Conservation (phyloP, 2,888 invertebrate genomes). For the Endomychus coccineus region DNA sequence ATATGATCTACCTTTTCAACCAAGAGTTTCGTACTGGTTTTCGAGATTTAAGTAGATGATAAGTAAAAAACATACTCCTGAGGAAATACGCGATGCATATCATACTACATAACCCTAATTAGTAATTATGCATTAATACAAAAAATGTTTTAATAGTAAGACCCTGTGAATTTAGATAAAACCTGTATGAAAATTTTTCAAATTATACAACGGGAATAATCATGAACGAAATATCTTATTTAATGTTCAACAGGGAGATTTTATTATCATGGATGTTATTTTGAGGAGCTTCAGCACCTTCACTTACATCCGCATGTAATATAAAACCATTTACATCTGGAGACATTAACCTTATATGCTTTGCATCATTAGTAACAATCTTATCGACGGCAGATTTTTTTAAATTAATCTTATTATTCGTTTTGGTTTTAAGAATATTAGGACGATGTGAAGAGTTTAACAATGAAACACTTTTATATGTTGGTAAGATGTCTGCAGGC, state of each 20-base stretch:
- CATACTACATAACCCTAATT: too few relatives aligned
- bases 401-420: conserved; percentile 29
- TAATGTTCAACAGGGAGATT: conserved; percentile 34
- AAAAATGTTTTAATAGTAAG: too few relatives aligned
- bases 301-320: conserved; percentile 35
- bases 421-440: conserved; percentile 33
- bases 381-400: conserved; percentile 34
- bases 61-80: too few relatives aligned
- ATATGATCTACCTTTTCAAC: too few relatives aligned
- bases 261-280: conserved; percentile 23
- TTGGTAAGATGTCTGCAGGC: conserved; percentile 24
- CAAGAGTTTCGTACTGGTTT: too few relatives aligned
- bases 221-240: too few relatives aligned
- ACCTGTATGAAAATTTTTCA: too few relatives aligned
- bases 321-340: conserved; percentile 36
- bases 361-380: conserved; percentile 31
- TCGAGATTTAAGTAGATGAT: too few relatives aligned
- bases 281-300: conserved; percentile 31
- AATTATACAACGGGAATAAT: too few relatives aligned
- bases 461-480: conserved; percentile 26
- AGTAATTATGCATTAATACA: too few relatives aligned
- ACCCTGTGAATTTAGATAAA: too few relatives aligned
- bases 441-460: conserved; percentile 30
- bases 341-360: conserved; percentile 31
- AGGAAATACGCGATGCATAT: too few relatives aligned